These are phyloP conservation scores for Allygus modestus DNA, from an alignment of 2,888 invertebrate genomes.

Conservation along the genomic window DNA sequence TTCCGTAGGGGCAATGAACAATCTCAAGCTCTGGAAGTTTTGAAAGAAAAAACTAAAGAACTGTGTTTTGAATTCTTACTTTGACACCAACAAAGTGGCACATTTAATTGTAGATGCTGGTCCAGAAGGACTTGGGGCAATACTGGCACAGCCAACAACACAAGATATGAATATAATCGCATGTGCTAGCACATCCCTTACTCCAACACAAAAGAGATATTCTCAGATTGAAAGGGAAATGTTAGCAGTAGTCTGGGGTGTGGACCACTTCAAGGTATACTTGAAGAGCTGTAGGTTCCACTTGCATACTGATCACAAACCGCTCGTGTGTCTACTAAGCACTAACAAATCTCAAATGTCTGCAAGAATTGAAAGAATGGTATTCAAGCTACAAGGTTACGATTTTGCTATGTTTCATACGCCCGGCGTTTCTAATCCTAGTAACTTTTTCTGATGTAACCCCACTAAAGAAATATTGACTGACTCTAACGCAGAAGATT, in stretches of 20 bases:
- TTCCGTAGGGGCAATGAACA: neutral
- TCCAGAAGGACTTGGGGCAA: constrained; percentile 2
- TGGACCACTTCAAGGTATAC: constrained; percentile 13
- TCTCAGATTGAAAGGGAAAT: neutral
- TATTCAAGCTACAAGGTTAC: neutral
- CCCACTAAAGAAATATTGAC: too few species aligned
- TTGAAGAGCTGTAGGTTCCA: constrained; percentile 28
- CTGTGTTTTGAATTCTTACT: neutral
- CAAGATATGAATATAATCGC: neutral
- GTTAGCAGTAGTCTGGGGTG: constrained; percentile 31
- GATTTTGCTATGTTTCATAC: constrained; percentile 26
- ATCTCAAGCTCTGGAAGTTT: neutral
- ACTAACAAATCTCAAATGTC: neutral
- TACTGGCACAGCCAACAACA: neutral
- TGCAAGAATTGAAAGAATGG: too few species aligned
- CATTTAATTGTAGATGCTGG: neutral
- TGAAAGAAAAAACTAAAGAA: neutral
- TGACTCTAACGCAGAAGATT: too few species aligned
- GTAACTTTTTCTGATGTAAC: too few species aligned
- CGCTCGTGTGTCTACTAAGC: neutral
- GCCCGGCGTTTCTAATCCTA: constrained; percentile 25
- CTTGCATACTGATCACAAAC: constrained; percentile 32
- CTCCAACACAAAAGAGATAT: neutral
- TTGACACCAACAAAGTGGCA: neutral
- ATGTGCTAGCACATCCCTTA: neutral